Percentiles rank a stretch among this genome's conserved stretches.
Evolutionary conservation across 2,113 vertebrate genomes (phyloP).

Genomic region (Laticauda colubrina): DNA sequence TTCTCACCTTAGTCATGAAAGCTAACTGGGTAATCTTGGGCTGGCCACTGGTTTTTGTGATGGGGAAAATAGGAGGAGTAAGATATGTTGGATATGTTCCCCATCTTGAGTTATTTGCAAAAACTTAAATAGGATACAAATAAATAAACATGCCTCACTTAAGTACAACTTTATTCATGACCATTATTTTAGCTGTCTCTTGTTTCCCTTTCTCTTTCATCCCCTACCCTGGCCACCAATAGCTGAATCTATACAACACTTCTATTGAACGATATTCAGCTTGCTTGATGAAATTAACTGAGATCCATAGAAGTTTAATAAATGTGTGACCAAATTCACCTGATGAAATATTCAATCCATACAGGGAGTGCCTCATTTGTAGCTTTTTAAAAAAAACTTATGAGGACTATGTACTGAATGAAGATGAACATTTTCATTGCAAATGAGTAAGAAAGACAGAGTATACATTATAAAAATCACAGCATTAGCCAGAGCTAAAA

Average conservation of each 20-base stretch:
- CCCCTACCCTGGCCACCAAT: neutral
- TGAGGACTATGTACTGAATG: neutral
- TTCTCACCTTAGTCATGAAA: no score
- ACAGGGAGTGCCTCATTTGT: neutral
- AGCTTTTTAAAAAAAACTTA: neutral
- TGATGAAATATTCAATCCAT: neutral
- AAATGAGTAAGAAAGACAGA: neutral
- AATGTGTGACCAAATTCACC: neutral
- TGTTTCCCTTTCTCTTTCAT: neutral
- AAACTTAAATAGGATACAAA: neutral
- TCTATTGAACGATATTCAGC: neutral
- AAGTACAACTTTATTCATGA: neutral
- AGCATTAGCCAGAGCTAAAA: neutral
- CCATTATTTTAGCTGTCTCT: neutral
- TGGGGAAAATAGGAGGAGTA: neutral
- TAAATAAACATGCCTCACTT: neutral
- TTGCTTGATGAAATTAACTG: neutral
- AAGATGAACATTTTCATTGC: neutral
- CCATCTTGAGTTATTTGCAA: neutral
- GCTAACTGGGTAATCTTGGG: no score
- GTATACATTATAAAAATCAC: neutral
- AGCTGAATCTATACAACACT: neutral
- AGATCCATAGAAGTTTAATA: neutral
- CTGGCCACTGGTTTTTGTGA: no score
- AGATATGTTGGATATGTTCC: neutral